Evolutionary conservation across 2,113 vertebrate genomes (phyloP).

Genomic region (Sceloporus tristichus): DNA sequence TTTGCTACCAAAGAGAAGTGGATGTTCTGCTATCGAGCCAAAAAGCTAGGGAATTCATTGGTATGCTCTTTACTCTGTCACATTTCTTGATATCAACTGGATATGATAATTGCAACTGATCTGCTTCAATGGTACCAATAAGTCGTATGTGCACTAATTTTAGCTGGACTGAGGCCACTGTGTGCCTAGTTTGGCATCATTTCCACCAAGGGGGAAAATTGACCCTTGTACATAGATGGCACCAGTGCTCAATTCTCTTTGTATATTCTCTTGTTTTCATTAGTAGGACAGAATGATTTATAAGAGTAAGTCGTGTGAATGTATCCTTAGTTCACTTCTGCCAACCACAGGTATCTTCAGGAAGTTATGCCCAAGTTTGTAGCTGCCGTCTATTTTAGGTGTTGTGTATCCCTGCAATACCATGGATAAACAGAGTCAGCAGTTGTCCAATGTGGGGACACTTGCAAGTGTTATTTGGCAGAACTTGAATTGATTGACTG

Average conservation of each 20-base stretch:
- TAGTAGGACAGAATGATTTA: neutral
- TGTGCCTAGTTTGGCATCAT: neutral
- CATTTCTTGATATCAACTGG: neutral
- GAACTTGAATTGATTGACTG: constrained; percentile 58
- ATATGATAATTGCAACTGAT: neutral
- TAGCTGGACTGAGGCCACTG: neutral
- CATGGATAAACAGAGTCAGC: constrained; percentile 51
- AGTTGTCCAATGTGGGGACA: constrained; percentile 26
- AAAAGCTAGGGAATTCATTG: neutral
- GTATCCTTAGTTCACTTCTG: constrained; percentile 14
- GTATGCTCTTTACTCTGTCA: neutral
- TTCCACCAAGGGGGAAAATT: neutral
- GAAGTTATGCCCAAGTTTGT: neutral
- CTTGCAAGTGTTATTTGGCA: constrained; percentile 41
- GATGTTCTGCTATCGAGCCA: neutral
- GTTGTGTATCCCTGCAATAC: constrained; percentile 3
- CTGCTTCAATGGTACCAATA: neutral
- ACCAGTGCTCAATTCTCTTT: neutral
- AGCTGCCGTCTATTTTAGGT: constrained; percentile 31
- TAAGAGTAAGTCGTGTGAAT: neutral
- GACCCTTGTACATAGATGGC: neutral
- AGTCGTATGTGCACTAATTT: neutral
- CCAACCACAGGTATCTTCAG: constrained; percentile 44
- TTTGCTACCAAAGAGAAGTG: neutral
- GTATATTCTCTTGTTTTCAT: constrained; percentile 4